A percentile compares a stretch with the other conserved stretches of the same genome.
phyloP scores from a whole-genome alignment of 2,797 vertebrate species.

The Champsocephalus esox region DNA sequence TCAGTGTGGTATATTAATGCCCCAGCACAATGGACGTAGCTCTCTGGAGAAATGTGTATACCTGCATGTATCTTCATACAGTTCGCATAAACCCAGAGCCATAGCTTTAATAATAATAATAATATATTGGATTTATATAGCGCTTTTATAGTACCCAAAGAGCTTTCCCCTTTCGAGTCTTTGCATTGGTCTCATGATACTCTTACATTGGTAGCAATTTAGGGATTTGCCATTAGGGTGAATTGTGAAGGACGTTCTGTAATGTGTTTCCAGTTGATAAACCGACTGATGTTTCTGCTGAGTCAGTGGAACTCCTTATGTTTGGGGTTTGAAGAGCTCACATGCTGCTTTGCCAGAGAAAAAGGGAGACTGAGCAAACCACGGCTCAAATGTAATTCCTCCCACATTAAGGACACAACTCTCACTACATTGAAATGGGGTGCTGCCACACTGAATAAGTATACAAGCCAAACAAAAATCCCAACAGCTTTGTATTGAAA shows the following conservation, averaged over 20 bases:
- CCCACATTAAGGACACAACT: conserved; percentile 31
- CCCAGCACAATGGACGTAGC: conserved; percentile 29
- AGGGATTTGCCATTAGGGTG: conserved; percentile 55
- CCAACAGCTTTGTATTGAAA: conserved; percentile 10
- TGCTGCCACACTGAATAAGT: conserved; percentile 16
- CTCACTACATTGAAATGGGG: conserved; percentile 17
- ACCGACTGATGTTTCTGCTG: conserved; percentile 52
- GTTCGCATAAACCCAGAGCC: conserved; percentile 19
- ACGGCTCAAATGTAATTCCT: conserved; percentile 42
- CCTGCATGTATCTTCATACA: conserved; percentile 16
- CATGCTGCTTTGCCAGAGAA: conserved; percentile 26
- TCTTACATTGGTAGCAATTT: conserved; percentile 50
- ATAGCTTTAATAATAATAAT: neutral
- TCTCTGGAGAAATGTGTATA: conserved; percentile 32
- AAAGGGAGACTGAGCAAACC: conserved; percentile 37
- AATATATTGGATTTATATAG: no score
- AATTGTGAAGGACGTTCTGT: conserved; percentile 52
- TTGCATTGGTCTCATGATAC: conserved; percentile 40
- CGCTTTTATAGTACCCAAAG: no score
- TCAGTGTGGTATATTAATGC: conserved; percentile 53
- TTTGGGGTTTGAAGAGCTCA: conserved; percentile 35
- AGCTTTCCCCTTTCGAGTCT: neutral
- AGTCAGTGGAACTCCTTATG: conserved; percentile 60
- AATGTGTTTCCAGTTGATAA: conserved; percentile 63
- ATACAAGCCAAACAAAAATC: conserved; percentile 15